Evolutionary conservation across 2,797 vertebrate species (phyloP).

Genomic region (Myotis vivesi): DNA sequence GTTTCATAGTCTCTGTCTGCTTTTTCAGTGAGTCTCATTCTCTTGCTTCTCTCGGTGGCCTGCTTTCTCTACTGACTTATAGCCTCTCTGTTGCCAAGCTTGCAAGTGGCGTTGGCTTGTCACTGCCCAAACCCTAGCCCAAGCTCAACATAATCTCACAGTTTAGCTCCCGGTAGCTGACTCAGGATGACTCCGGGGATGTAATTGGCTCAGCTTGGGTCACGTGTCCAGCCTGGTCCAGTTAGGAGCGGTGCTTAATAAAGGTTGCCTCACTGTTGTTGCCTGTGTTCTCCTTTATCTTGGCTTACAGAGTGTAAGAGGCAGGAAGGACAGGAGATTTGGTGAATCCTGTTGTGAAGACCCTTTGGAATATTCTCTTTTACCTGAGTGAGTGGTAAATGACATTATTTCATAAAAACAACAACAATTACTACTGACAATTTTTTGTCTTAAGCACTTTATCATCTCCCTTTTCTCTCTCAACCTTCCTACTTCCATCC

Average conservation of each 20-base stretch:
- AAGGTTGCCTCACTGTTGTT: neutral
- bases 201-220: neutral
- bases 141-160: neutral
- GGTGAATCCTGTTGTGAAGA: neutral
- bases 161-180: neutral
- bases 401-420: conserved; percentile 1
- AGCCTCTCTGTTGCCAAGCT: neutral
- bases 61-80: neutral
- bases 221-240: neutral
- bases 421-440: neutral
- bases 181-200: neutral
- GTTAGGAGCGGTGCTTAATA: neutral
- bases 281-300: neutral
- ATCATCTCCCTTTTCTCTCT: neutral
- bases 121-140: neutral
- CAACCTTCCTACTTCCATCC: neutral
- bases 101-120: neutral
- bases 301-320: neutral
- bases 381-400: neutral
- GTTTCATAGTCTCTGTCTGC: neutral
- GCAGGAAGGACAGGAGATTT: neutral
- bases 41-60: neutral
- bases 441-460: neutral
- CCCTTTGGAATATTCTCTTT: neutral
- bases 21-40: neutral